These are phyloP conservation scores for Cassiopea andromeda DNA, from an alignment of 30 jellyfish, hydroid and myxozoan species.

Conservation along the genomic window DNA sequence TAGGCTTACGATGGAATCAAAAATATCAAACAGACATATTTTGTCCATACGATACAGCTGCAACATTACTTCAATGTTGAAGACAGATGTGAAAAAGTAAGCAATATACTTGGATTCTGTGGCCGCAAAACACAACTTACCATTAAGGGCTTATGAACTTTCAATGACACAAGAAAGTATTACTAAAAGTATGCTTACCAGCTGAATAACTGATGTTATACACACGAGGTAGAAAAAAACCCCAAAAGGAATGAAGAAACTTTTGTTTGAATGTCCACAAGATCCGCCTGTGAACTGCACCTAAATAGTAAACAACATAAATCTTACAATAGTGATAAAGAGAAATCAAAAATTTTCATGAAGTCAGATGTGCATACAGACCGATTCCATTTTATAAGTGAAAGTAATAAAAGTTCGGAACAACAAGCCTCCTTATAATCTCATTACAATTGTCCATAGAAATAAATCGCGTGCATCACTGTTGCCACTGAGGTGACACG, in stretches of 20 bases:
- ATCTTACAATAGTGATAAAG: no score
- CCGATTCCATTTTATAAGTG: no score
- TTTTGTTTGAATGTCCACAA: constrained; percentile 78
- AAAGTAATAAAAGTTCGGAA: no score
- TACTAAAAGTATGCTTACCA: constrained; percentile 52
- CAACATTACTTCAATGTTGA: no score
- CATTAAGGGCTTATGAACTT: not conserved
- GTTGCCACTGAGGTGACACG: not conserved
- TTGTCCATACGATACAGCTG: no score
- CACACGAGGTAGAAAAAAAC: constrained; percentile 86
- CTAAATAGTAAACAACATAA: constrained; percentile 22
- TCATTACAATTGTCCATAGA: not conserved
- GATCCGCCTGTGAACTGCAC: constrained; percentile 96
- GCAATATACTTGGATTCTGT: no score
- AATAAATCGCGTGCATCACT: not conserved
- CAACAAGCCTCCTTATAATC: no score
- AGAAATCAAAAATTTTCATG: no score
- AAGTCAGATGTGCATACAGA: no score
- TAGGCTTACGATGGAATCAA: no score
- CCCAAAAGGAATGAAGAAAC: constrained; percentile 88
- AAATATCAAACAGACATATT: no score
- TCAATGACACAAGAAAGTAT: not conserved
- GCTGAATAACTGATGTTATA: constrained; percentile 71
- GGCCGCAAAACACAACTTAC: not conserved
- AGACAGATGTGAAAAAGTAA: no score